Evolutionary conservation across 1,140 invertebrate genomes (phyloP), one percentile per base, ranked within the genome.

Genomic region (Steinernema khuongi): DNA sequence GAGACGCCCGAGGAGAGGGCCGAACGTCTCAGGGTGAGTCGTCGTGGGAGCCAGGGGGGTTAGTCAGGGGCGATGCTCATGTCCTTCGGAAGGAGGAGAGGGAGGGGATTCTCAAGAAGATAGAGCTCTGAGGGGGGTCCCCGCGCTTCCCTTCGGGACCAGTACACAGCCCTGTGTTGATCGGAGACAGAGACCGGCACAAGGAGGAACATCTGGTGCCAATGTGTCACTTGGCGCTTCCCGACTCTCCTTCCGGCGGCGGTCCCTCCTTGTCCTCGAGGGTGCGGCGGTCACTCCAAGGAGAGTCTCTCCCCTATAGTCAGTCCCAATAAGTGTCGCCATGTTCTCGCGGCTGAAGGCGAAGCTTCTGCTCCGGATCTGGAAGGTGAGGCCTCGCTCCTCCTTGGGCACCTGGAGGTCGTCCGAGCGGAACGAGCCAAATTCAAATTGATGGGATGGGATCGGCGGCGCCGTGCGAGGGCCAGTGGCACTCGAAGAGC

Each of bases 1-100:
- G 33, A 32, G 17, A 31, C 68, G 26, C 29, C 67, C 22, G 68
- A 75, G 4, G 70, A 70, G 19, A 43, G 71, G 44, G 36, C 29
- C 1, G 43, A 79, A n/a, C 66, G 68, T 60, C 26, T 60, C 4
- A 7, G 19, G 50, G 50, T 60, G 50, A 60, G 50, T 26, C 11
- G 4, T 60, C 4, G 11, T 22, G 11, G 14, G 14, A 22, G 7
- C 14, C 7, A 60, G 50, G 26, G 22, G 7, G 7, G 7, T n/a
- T 11, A 11, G n/a, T 11, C n/a, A 11, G 50, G 7, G 50, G 14
- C 50, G 4, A 14, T 60, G 11, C 4, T 60, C 14, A 17, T 14
- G 4, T 14, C 7, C 50, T 7, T 7, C 50, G 4, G 26, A n/a
- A 14, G 19, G 26, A 60, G 26, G 36, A 7, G 7, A 11, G 36